These are phyloP conservation scores for Aphelocoma californica DNA, from an alignment of 2,797 vertebrate genomes.

Conservation along the genomic window DNA sequence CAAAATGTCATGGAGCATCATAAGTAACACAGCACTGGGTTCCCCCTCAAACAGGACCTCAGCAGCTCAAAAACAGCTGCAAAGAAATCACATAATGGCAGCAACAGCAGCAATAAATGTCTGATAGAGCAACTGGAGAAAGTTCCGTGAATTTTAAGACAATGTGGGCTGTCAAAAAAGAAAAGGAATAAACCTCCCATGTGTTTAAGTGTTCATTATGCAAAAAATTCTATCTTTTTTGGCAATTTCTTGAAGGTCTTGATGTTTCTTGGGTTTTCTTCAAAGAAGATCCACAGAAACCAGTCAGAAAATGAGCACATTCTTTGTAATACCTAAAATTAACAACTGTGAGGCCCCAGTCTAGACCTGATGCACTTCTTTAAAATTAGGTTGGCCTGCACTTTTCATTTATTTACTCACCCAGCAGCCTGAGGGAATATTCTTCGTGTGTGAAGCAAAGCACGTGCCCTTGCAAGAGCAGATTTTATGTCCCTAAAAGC, in stretches of 20 bases:
- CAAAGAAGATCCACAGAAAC: constrained; percentile 14
- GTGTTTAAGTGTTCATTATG: neutral
- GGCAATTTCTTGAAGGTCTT: neutral
- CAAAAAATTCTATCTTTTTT: neutral
- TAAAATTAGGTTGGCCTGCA: constrained; percentile 36
- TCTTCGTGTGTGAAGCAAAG: neutral
- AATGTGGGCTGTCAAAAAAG: neutral
- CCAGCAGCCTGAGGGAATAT: constrained; percentile 26
- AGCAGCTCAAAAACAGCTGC: neutral
- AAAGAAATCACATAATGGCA: neutral
- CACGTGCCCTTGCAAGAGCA: constrained; percentile 23
- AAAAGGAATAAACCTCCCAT: neutral
- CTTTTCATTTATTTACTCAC: constrained; percentile 37
- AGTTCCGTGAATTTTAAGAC: neutral
- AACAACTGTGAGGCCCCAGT: neutral
- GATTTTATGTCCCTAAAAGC: constrained; percentile 31
- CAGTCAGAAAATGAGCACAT: neutral
- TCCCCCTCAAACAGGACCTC: neutral
- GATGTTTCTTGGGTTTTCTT: constrained; percentile 29
- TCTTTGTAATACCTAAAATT: neutral
- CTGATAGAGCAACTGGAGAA: neutral
- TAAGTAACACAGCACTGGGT: neutral
- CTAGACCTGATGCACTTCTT: constrained; percentile 6
- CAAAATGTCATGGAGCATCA: neutral
- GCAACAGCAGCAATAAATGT: neutral